phyloP scores from a whole-genome alignment of 2,113 vertebrate genomes.

The Eonycteris spelaea region DNA sequence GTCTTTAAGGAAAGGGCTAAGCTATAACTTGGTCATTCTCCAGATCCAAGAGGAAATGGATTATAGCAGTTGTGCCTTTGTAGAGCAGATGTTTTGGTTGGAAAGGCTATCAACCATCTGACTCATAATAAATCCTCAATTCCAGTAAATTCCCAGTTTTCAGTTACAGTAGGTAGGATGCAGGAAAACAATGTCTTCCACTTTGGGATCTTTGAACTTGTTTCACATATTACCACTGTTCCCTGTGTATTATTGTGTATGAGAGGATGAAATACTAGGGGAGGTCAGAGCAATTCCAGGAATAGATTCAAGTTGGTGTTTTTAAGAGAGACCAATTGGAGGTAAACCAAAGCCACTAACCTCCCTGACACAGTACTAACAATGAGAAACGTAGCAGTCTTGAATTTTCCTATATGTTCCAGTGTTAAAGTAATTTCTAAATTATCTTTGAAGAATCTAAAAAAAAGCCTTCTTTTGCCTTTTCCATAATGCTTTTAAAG shows the following conservation, averaged over 20 bases:
- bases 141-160: slow-evolving; percentile 88
- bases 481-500: slow-evolving; percentile 32
- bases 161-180: slow-evolving; percentile 87
- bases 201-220: slow-evolving; percentile 78
- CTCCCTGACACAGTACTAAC: slow-evolving; percentile 32
- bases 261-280: slow-evolving; percentile 57
- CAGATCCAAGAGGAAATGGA: slow-evolving; percentile 85
- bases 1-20: slow-evolving; percentile 81
- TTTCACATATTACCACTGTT: slow-evolving; percentile 73
- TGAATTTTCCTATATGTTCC: neutral
- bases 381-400: neutral
- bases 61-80: slow-evolving; percentile 84
- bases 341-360: slow-evolving; percentile 60
- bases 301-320: slow-evolving; percentile 65
- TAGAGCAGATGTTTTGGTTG: slow-evolving; percentile 88
- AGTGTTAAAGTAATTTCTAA: slow-evolving; percentile 21
- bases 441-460: slow-evolving; percentile 13
- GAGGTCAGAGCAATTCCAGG: slow-evolving; percentile 68
- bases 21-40: slow-evolving; percentile 82
- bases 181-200: slow-evolving; percentile 80
- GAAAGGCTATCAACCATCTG: slow-evolving; percentile 84
- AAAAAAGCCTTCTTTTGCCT: neutral
- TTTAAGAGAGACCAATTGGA: slow-evolving; percentile 58
- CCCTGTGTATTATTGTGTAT: slow-evolving; percentile 51
- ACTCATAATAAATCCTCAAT: slow-evolving; percentile 87